Percentiles rank a stretch among this genome's conserved stretches.
Evolutionary conservation across 2,797 vertebrate species (phyloP).

Genomic region (Peromyscus aztecus): DNA sequence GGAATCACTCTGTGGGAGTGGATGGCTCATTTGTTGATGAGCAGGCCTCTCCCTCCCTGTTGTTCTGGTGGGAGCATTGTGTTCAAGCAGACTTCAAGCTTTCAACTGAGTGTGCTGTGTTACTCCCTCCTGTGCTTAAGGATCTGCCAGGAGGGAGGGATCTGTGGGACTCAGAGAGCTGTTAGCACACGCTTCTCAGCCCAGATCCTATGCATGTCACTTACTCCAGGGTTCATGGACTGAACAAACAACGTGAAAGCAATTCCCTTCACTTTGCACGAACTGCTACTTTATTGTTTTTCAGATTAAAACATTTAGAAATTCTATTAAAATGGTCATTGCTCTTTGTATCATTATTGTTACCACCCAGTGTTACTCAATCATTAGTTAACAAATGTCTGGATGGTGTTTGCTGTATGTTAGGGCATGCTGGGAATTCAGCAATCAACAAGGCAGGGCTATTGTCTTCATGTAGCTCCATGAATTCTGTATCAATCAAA

Average conservation of each 20-base stretch:
- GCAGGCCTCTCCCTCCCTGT: background rate
- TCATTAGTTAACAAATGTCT: background rate
- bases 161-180: conserved; percentile 16
- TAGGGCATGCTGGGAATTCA: background rate
- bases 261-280: conserved; percentile 24
- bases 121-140: background rate
- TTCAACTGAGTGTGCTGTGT: conserved; percentile 3
- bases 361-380: background rate
- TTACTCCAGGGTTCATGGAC: background rate
- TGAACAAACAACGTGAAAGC: conserved; percentile 41
- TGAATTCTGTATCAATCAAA: background rate
- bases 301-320: conserved; percentile 45
- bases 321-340: background rate
- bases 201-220: background rate
- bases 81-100: background rate
- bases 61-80: conserved; percentile 34
- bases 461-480: background rate
- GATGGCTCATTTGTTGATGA: conserved; percentile 47
- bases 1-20: conserved; percentile 43
- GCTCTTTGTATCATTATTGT: background rate
- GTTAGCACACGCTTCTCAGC: background rate
- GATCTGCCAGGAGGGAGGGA: background rate
- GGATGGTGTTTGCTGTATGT: background rate
- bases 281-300: conserved; percentile 56
- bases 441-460: background rate